These are phyloP conservation scores for Sturnira hondurensis DNA, from an alignment of 2,113 vertebrate species.

Conservation along the genomic window DNA sequence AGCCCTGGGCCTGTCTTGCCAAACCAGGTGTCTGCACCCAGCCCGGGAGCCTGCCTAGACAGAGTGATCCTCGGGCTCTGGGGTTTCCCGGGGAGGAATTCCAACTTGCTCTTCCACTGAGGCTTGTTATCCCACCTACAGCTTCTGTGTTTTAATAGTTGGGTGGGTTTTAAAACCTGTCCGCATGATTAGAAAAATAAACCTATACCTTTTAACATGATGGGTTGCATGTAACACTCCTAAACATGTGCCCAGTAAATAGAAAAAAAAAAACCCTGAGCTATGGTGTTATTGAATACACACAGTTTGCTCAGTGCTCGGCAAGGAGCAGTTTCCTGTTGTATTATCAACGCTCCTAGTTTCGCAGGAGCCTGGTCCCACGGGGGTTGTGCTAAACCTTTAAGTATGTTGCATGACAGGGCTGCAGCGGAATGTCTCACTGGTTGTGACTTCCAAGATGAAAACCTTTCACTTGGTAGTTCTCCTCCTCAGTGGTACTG, in stretches of 20 bases:
- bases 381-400: neutral
- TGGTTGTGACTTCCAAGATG: constrained; percentile 8
- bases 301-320: neutral
- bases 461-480: neutral
- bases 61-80: neutral
- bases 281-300: neutral
- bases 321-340: neutral
- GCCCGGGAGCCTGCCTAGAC: neutral
- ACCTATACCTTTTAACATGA: neutral
- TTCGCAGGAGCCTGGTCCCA: neutral
- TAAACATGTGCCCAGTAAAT: neutral
- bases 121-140: too few relatives aligned
- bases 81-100: neutral
- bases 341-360: neutral
- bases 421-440: neutral
- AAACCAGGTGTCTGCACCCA: too few relatives aligned
- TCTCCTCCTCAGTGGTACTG: neutral
- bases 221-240: neutral
- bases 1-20: neutral
- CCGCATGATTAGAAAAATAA: neutral
- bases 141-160: neutral
- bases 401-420: neutral
- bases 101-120: neutral
- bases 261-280: neutral
- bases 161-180: neutral